Evolutionary conservation across 2,888 invertebrate species (phyloP), one percentile per base, ranked within the genome.

Genomic region (Neoascia interrupta): DNA sequence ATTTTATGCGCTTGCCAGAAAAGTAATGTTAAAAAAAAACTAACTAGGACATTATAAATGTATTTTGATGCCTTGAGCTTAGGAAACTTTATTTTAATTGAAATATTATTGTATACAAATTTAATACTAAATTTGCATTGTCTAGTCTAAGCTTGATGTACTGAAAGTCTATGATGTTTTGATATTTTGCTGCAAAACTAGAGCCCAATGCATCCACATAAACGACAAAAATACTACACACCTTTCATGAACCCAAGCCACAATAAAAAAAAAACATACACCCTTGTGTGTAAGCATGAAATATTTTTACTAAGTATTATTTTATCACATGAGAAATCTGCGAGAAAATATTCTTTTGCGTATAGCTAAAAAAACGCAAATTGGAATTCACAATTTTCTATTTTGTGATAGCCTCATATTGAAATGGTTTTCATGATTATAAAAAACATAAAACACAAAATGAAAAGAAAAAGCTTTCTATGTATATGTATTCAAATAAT

Each of bases 381-480:
- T 56, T 45, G 11, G 36, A 36, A 51, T 51, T 73, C 51, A 34
- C 41, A 73, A 45, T 58, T 58, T 73, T 73, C 51, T 73, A 31
- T 21, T 51, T 58, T 64, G 73, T 66, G 73, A 58, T 73, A 66
- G 58, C 73, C 64, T 73, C 64, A 73, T 66, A 73, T 73, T 73
- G 64, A 49, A 64, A 73, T 66, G 73, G 73, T 73, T 73, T 73
- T 73, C 73, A 73, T 66, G 58, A 63, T 37, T 43, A 58, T 51
- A 58, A 54, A 15, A 56, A 54, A 37, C 23, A 36, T 16, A 0
- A 49, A 31, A 26, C 1, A 54, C 1, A 49, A 39, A 21, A 49
- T 37, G 18, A 26, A 10, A 23, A 45, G 19, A 1, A 23, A 28
- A 10, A 16, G n/a, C n/a, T n/a, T n/a, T n/a, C n/a, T 31, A n/a